Base-by-base conservation (phyloP, 1,140 invertebrate species). In the Cherax quadricarinatus region DNA sequence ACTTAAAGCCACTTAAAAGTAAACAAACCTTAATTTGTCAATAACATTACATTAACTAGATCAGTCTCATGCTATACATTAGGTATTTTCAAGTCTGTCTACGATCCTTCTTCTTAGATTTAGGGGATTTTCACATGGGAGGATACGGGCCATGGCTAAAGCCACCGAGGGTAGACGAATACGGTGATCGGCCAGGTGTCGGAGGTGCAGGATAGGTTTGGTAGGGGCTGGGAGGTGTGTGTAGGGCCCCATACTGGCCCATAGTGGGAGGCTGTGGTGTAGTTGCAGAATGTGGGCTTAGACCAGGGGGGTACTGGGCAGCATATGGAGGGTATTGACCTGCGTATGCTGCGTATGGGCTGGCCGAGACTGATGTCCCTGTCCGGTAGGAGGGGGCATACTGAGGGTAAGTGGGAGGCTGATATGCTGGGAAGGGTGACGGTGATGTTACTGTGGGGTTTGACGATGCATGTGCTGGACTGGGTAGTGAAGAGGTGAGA, bases 61-160 rank as follows among this genome's bases (percentile, higher is more conserved):
- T 82, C n/a, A 21, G 24, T 89, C 81, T 70, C 62, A 70, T 24
- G 24, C 88, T 66, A 86, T 51, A 66, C 66, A 86, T 73, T 86
- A 73, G 84, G 66, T 73, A 86, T 73, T 73, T 57, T 86, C 57
- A 57, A 57, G 57, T 82, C 51, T 30, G 6, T 70, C 66, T 57
- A 70, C 66, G 51, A 41, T 83, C 51, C 49, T 57, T 83, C 81
- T 83, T 16, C 30, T 83, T 57, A 48, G 30, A 24, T 75, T 16
- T 30, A 30, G 70, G 24, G 21, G 12, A 9, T 83, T 24, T 82
- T 53, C 62, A 91, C 84, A 91, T 91, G 0, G 89, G 89, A 7
- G 89, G 89, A 24, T 91, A 91, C 4, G 89, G 89, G 10, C 89
- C 89, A 51, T 91, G 89, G 18, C 70, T 86, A 62, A 91, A 91